A percentile compares a stretch with the other conserved stretches of the same genome.
These are phyloP conservation scores for Eucriotettix oculatus DNA, from an alignment of 2,888 invertebrate species.

Conservation along the genomic window DNA sequence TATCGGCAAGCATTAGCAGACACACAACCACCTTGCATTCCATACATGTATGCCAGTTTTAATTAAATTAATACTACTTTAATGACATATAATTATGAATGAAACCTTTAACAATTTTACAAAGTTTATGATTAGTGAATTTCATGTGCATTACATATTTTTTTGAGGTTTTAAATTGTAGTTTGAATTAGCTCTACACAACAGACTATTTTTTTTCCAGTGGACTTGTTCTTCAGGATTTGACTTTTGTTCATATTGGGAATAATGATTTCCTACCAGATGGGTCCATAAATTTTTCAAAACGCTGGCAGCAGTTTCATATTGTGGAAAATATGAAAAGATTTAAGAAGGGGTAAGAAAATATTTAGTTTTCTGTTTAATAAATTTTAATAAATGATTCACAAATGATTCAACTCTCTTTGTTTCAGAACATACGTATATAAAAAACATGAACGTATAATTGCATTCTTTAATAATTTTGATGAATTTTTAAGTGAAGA, in stretches of 20 bases:
- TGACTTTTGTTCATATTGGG: conserved; percentile 97
- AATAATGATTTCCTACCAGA: conserved; percentile 81
- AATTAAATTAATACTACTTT: not conserved
- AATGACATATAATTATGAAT: not conserved
- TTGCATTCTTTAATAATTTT: conserved; percentile 92
- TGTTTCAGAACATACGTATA: conserved; percentile 68
- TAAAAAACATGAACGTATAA: conserved; percentile 83
- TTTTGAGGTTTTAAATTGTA: not conserved
- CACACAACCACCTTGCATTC: conserved; percentile 95
- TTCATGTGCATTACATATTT: not conserved
- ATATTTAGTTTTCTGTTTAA: not conserved
- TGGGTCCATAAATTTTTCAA: conserved; percentile 85
- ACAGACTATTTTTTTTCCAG: conserved; percentile 34
- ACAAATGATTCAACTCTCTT: not conserved
- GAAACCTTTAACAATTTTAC: not conserved
- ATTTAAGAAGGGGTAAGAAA: conserved; percentile 83
- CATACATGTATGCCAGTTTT: conserved; percentile 73
- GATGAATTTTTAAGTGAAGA: conserved; percentile 92
- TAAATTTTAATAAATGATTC: not conserved
- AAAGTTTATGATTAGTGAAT: not conserved
- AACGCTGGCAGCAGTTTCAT: conserved; percentile 96
- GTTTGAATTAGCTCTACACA: not conserved
- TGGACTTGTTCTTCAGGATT: conserved; percentile 92
- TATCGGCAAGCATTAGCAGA: conserved; percentile 88
- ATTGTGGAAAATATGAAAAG: conserved; percentile 96